phyloP scores from a whole-genome alignment of 2,113 vertebrate genomes.

The Notarius quadriscutis region DNA sequence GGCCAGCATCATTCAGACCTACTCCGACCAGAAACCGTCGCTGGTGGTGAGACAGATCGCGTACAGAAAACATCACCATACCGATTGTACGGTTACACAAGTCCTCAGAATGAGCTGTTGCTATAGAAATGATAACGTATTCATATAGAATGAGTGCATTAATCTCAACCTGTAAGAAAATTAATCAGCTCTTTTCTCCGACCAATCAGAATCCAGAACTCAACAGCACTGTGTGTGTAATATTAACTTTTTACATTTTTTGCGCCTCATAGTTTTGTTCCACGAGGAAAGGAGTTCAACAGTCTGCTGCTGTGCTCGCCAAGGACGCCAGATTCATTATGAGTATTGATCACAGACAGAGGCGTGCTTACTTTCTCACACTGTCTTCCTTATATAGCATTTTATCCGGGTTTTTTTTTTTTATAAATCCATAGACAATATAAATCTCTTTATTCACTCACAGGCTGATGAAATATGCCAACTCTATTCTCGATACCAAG shows the following conservation, averaged over 20 bases:
- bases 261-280: conserved; percentile 86
- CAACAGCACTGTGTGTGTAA: not conserved
- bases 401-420: not conserved
- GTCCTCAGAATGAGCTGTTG: not conserved
- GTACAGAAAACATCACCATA: not conserved
- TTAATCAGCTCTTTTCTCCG: not conserved
- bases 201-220: conserved; percentile 2
- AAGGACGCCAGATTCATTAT: conserved; percentile 92
- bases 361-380: conserved; percentile 64
- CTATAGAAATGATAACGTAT: not conserved
- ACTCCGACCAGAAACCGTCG: conserved; percentile 90
- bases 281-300: conserved; percentile 95
- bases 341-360: conserved; percentile 85
- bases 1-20: conserved; percentile 87
- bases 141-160: not conserved
- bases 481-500: conserved; percentile 85
- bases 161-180: not conserved
- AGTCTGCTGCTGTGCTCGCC: conserved; percentile 86
- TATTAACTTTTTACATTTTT: too few species aligned
- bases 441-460: conserved; percentile 30
- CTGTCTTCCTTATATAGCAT: not conserved
- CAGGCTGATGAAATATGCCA: conserved; percentile 85
- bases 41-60: conserved; percentile 80
- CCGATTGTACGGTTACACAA: not conserved
- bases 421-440: not conserved